Conservation (phyloP, 30 jellyfish, hydroid and myxozoan genomes). For the Hydra vulgaris region DNA sequence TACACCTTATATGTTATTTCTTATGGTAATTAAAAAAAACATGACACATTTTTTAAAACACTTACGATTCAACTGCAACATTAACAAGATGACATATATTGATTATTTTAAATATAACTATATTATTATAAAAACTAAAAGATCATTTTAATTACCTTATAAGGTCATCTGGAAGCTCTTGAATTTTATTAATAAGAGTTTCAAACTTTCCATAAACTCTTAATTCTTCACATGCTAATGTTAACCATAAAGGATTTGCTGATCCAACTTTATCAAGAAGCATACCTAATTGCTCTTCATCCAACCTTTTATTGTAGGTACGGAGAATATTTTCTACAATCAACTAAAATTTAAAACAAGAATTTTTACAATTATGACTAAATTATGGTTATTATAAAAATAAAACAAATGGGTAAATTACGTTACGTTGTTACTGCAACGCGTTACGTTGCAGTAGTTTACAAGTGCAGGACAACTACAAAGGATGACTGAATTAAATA, state of each 20-base stretch:
- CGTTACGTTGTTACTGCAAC: no score
- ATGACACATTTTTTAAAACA: no score
- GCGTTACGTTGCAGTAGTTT: no score
- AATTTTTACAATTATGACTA: neutral
- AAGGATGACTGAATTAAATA: no score
- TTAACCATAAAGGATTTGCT: constrained; percentile 77
- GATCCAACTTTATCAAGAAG: constrained; percentile 66
- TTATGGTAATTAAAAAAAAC: no score
- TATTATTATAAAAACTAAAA: neutral
- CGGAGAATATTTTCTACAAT: constrained; percentile 53
- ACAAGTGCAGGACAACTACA: no score
- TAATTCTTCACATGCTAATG: constrained; percentile 79
- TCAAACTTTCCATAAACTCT: constrained; percentile 77
- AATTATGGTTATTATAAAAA: neutral
- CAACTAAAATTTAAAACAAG: constrained; percentile 24
- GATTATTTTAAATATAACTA: no score
- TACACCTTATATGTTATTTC: no score
- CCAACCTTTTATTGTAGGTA: constrained; percentile 63
- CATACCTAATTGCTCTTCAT: constrained; percentile 56
- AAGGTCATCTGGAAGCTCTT: constrained; percentile 60
- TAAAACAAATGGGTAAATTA: neutral
- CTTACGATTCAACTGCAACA: no score
- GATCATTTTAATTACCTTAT: constrained; percentile 42
- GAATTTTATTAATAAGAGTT: constrained; percentile 47
- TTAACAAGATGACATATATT: no score